These are phyloP conservation scores for Mohoua ochrocephala DNA, from an alignment of 2,113 vertebrate genomes.

Conservation along the genomic window DNA sequence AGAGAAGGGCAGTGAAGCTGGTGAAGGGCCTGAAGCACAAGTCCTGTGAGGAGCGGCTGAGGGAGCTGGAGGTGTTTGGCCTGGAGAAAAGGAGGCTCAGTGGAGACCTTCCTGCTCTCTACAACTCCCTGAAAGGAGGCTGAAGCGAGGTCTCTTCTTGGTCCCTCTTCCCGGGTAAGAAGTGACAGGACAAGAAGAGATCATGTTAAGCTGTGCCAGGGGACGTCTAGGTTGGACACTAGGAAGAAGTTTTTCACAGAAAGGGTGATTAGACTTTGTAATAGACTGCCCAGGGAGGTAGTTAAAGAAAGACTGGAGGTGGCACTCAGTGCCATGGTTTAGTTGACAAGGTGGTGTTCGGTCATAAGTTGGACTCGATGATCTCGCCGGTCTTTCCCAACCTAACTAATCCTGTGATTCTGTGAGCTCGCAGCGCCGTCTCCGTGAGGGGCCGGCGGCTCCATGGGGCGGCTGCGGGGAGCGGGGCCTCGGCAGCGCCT, in stretches of 20 bases:
- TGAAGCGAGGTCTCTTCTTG: no score
- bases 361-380: not conserved
- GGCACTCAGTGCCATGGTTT: not conserved
- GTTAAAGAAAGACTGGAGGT: not conserved
- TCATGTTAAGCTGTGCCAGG: no score
- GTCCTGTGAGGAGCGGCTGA: no score
- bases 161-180: not conserved
- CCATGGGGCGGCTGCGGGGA: rapidly evolving
- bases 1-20: no score
- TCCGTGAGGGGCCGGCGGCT: rapidly evolving
- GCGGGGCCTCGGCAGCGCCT: rapidly evolving
- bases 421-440: rapidly evolving
- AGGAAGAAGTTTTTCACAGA: not conserved
- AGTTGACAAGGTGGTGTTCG: not conserved
- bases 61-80: no score
- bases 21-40: not conserved
- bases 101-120: not conserved
- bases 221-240: not conserved
- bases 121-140: not conserved
- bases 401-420: rapidly evolving
- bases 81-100: not conserved
- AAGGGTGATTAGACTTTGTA: not conserved
- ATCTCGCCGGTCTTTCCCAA: not conserved
- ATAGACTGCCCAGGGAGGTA: not conserved
- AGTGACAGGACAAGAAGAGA: not conserved